Percentiles rank a stretch among this genome's conserved stretches.
phyloP scores from a whole-genome alignment of 2,113 vertebrate genomes.

The Cyprinus carpio region DNA sequence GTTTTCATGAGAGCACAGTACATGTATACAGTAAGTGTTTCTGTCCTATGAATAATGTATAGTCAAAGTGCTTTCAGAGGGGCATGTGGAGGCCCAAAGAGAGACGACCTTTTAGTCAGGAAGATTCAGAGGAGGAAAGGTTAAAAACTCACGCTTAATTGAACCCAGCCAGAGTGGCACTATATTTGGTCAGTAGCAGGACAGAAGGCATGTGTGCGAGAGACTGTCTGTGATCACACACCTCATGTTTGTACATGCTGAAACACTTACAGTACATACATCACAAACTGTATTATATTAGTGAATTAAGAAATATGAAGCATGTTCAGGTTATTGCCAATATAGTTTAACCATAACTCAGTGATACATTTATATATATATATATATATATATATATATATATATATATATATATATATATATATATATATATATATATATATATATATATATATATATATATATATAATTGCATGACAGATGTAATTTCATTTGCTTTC shows the following conservation, averaged over 20 bases:
- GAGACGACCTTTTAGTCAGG: constrained; percentile 21
- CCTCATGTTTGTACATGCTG: neutral
- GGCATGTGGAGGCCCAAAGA: constrained; percentile 11
- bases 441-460: too few species aligned
- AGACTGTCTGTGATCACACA: neutral
- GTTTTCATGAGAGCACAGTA: neutral
- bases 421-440: too few species aligned
- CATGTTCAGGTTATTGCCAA: neutral
- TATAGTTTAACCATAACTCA: too few species aligned
- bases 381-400: too few species aligned
- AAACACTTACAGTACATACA: neutral
- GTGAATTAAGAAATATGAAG: neutral
- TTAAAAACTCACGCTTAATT: constrained; percentile 48
- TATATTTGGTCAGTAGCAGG: constrained; percentile 33
- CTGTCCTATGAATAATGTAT: constrained; percentile 18
- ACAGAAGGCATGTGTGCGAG: constrained; percentile 2
- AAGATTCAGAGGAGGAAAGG: constrained; percentile 35
- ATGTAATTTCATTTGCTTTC: too few species aligned
- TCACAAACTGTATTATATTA: neutral
- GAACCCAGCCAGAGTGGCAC: constrained; percentile 48
- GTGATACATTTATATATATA: too few species aligned
- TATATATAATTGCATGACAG: too few species aligned
- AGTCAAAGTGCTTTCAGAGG: constrained; percentile 45
- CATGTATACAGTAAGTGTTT: neutral
- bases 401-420: too few species aligned